Conservation (phyloP, 1,140 invertebrate genomes). For the Nautilus pompilius region DNA sequence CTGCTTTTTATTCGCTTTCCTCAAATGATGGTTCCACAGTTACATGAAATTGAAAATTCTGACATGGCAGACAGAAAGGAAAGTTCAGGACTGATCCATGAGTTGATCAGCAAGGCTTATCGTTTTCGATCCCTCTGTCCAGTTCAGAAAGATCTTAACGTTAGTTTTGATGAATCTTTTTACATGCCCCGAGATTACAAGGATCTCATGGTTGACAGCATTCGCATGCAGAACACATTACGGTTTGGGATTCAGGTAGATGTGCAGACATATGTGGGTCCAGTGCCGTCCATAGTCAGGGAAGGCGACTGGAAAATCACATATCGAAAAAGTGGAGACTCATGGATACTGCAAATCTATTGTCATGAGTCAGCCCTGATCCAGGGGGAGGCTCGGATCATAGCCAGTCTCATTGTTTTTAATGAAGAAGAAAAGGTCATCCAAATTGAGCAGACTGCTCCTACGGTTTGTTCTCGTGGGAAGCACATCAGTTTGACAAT, state of each 20-base stretch:
- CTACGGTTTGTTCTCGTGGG: constrained; percentile 37
- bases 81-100: constrained; percentile 28
- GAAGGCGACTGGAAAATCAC: constrained; percentile 55
- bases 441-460: constrained; percentile 44
- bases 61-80: constrained; percentile 28
- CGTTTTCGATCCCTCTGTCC: constrained; percentile 51
- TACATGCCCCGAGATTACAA: constrained; percentile 51
- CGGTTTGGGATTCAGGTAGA: constrained; percentile 54
- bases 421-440: constrained; percentile 48
- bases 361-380: constrained; percentile 50
- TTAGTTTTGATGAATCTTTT: constrained; percentile 37
- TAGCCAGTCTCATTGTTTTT: constrained; percentile 44
- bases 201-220: constrained; percentile 48
- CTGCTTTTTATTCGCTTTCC: constrained; percentile 53
- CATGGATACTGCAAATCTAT: constrained; percentile 47
- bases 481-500: constrained; percentile 42
- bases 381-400: constrained; percentile 44
- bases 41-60: constrained; percentile 41
- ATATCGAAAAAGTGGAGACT: constrained; percentile 47
- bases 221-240: constrained; percentile 52
- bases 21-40: constrained; percentile 49
- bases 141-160: constrained; percentile 31
- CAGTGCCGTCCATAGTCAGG: constrained; percentile 39
- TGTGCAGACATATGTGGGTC: constrained; percentile 47
- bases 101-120: constrained; percentile 48